phyloP scores from a whole-genome alignment of 2,113 vertebrate genomes.

The Podarcis raffonei region DNA sequence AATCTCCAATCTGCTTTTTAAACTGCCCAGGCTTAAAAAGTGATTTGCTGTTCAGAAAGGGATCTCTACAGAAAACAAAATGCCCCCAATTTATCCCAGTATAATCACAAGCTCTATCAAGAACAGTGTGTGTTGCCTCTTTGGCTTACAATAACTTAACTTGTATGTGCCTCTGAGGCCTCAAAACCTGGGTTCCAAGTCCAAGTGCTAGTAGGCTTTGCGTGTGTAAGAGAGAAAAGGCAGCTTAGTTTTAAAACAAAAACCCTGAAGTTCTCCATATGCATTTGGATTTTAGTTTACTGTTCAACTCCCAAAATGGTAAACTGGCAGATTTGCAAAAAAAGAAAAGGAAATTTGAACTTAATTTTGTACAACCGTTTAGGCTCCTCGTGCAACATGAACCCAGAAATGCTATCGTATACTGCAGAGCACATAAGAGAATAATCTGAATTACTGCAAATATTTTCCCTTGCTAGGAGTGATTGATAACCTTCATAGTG shows the following conservation, averaged over 20 bases:
- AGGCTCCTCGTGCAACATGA: conserved; percentile 28
- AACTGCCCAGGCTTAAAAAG: not conserved
- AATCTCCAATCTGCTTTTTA: not conserved
- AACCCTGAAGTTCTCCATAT: not conserved
- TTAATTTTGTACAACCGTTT: conserved; percentile 3
- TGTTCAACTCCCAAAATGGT: not conserved
- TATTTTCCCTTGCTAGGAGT: conserved; percentile 11
- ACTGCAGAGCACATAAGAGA: not conserved
- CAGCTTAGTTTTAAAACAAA: not conserved
- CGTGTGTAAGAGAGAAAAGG: not conserved
- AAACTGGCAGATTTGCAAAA: conserved; percentile 14
- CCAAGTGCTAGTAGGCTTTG: not conserved
- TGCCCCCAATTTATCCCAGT: no score
- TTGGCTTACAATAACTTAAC: not conserved
- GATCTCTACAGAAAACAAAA: not conserved
- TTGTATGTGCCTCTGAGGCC: not conserved
- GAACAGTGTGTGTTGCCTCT: not conserved
- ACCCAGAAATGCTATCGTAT: not conserved
- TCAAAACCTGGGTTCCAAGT: not conserved
- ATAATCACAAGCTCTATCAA: not conserved
- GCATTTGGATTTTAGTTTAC: not conserved
- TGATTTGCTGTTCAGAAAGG: not conserved
- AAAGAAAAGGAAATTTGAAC: not conserved
- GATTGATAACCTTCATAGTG: conserved; percentile 9
- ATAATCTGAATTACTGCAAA: conserved; percentile 12